These are phyloP conservation scores for Pogoniulus pusillus DNA, from an alignment of 2,797 vertebrate species.

Conservation along the genomic window DNA sequence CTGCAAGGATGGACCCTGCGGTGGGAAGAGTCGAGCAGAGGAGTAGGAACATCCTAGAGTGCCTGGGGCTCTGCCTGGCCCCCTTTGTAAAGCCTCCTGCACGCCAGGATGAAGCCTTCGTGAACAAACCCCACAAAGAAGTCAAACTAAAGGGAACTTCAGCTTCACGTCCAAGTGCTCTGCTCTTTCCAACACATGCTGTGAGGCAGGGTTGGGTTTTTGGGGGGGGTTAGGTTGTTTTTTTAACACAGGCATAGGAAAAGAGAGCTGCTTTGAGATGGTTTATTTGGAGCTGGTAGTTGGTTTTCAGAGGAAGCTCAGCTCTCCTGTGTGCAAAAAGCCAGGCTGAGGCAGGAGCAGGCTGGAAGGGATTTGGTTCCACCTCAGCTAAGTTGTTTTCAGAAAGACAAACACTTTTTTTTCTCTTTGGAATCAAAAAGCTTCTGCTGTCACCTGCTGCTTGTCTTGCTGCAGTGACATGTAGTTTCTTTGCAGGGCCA, in stretches of 20 bases:
- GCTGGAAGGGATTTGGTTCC: not conserved
- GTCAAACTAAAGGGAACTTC: not conserved
- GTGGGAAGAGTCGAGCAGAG: not conserved
- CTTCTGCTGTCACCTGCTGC: slow-evolving; percentile 49
- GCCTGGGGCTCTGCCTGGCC: not conserved
- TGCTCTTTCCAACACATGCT: not conserved
- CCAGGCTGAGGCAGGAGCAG: not conserved
- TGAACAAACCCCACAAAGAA: not conserved
- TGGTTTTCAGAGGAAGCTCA: not conserved
- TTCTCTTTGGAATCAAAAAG: slow-evolving; percentile 10
- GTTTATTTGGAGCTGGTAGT: not conserved
- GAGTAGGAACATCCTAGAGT: not conserved
- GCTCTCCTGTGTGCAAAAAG: not conserved
- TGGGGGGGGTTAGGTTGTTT: too few relatives aligned
- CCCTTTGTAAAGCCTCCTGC: not conserved
- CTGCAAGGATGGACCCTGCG: not conserved
- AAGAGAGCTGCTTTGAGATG: not conserved
- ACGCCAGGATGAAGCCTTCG: not conserved
- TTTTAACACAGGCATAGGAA: not conserved
- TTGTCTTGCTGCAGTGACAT: slow-evolving; percentile 28
- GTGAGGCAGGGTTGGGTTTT: not conserved
- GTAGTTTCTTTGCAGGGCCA: slow-evolving; percentile 8
- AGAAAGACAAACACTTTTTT: slow-evolving; percentile 16
- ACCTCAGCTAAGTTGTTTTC: not conserved
- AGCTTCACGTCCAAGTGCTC: not conserved